Base-by-base conservation (phyloP, 2,113 vertebrate species). In the Suricata suricatta region DNA sequence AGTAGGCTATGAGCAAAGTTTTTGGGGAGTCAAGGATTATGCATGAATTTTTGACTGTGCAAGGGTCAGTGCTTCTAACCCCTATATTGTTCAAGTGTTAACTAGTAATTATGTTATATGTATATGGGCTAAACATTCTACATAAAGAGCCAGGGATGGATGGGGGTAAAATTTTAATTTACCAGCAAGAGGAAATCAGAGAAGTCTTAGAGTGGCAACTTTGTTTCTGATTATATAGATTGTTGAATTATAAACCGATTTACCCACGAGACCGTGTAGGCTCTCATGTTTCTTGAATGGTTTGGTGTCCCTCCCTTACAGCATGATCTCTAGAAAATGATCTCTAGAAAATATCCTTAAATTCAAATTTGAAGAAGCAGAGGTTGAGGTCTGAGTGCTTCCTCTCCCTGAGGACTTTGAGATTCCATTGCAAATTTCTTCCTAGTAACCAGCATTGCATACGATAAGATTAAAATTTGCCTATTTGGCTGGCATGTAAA, bases 241-340 rank as follows among this genome's bases (percentile, higher is more conserved):
- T 85, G 23, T 29, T 95, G 66, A 93, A 81, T 90, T 96, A 60
- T 83, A 64, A 69, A 82, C 16, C n/a, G 64, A 57, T 15, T 88
- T 35, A 33, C 15, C 33, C 44, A 81, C 33, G 19, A 68, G 71
- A 72, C 44, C 95, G 27, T 74, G 12, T 76, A 85, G 71, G 68
- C 31, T 71, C 63, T 94, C 8, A 52, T 21, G n/a, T 54, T 92
- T 96, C 41, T 89, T 29, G 66, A 82, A 47, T 38, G n/a, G 66
- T 80, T 94, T 95, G 27, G 66, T 52, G 8, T 52, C 33, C 31
- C 81, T 95, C 35, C 50, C 38, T 91, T 85, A 44, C 0, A 90
- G 4, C 38, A 76, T 15, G 25, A 60, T 60, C 57, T 60, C 21
- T 57, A 57, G 17, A 57, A 57, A 57, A 64, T 23, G 93, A 87